Evolutionary conservation across 2,797 vertebrate species (phyloP), one percentile per base, ranked within the genome.

Genomic region (Rhinogobio ventralis): DNA sequence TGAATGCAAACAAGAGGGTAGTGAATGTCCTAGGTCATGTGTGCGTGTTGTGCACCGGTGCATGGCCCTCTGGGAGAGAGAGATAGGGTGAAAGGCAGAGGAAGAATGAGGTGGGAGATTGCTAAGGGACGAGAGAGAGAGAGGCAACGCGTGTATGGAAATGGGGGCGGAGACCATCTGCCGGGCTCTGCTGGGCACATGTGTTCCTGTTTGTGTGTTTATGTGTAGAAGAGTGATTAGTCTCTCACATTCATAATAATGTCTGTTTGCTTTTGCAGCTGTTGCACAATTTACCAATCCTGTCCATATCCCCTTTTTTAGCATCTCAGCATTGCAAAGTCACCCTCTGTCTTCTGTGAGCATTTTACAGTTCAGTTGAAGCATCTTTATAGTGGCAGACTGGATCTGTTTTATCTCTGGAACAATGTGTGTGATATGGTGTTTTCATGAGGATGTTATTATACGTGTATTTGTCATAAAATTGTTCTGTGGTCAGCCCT

Each of bases 171-270:
- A 86, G 85, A 89, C 88, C 89, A 88, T 91, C 89, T 91, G 90
- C 88, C 86, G 73, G 79, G 88, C 85, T 82, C 86, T 57, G 76
- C 82, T 80, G 73, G 85, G 89, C 90, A 88, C 89, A 85, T 89
- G 90, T 90, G 88, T 84, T 88, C 64, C 49, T 80, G 85, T 86
- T 73, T 87, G 86, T 86, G 84, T 86, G 83, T 87, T 71, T 83
- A 74, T 85, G 76, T 85, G 84, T 83, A 81, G 72, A 84, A 88
- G 88, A 87, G 83, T 85, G 86, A 89, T 88, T 94, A 86, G 89
- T 89, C 91, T 93, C 90, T 93, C 90, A 91, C 83, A 92, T 94
- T 96, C 94, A 94, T 95, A 94, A 94, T 95, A 95, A 96, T 95
- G 91, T 92, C 95, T 96, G 82, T 87, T 90, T 89, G 88, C 81